These are phyloP conservation scores for Volucella inflata DNA, from an alignment of 2,888 invertebrate species.

Conservation along the genomic window DNA sequence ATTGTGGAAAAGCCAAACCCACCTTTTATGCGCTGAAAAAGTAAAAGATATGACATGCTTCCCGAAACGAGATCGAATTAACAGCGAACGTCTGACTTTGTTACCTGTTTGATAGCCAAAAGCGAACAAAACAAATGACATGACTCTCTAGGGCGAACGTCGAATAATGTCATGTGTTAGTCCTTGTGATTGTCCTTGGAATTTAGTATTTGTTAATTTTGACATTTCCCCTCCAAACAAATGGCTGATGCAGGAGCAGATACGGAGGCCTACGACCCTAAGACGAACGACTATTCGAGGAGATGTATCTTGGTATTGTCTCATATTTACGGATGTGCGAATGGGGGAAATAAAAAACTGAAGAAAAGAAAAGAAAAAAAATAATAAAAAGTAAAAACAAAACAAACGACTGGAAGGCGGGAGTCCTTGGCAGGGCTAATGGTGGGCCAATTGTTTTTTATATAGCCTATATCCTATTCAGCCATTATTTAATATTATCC, in stretches of 20 bases:
- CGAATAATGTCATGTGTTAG: slow-evolving; percentile 7
- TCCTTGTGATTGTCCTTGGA: slow-evolving; percentile 14
- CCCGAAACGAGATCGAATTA: slow-evolving; percentile 37
- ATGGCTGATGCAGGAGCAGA: slow-evolving; percentile 39
- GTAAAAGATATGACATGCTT: neutral
- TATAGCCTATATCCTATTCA: slow-evolving; percentile 70
- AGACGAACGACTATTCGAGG: no score
- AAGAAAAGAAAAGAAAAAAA: slow-evolving; percentile 27
- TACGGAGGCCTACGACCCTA: neutral
- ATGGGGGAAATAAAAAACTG: slow-evolving; percentile 22
- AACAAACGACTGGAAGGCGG: slow-evolving; percentile 32
- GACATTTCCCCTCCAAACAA: slow-evolving; percentile 44
- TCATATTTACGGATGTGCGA: slow-evolving; percentile 18
- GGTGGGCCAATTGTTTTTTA: slow-evolving; percentile 74
- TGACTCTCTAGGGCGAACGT: slow-evolving; percentile 24
- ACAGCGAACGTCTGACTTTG: slow-evolving; percentile 31
- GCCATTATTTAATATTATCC: slow-evolving; percentile 75
- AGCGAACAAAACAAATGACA: slow-evolving; percentile 57
- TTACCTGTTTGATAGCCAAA: slow-evolving; percentile 60
- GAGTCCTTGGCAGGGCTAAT: slow-evolving; percentile 59
- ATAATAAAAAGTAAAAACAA: slow-evolving; percentile 25
- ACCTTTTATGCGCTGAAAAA: neutral
- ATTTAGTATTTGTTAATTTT: slow-evolving; percentile 72
- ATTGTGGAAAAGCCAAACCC: neutral
- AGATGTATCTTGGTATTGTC: slow-evolving; percentile 28